Evolutionary conservation across 2,888 invertebrate genomes (phyloP).

Genomic region (Zaprionus lineosus): DNA sequence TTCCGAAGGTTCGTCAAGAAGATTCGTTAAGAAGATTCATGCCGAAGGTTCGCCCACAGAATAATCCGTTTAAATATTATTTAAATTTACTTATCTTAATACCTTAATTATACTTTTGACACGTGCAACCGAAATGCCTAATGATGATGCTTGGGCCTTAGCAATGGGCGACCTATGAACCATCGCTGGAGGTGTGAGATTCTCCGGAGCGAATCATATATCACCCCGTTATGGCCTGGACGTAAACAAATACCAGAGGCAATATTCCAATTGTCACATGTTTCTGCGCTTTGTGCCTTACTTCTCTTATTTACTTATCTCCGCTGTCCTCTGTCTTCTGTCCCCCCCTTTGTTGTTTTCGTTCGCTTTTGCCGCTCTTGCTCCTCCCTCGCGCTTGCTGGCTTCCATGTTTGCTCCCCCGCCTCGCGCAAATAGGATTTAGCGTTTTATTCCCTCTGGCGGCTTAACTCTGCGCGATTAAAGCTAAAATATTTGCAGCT

Average conservation of each 20-base stretch:
- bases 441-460: slow-evolving; percentile 15
- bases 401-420: no score
- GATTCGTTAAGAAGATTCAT: no score
- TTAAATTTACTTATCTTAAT: neutral
- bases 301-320: slow-evolving; percentile 12
- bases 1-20: no score
- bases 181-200: no score
- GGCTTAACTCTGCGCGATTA: slow-evolving; percentile 35
- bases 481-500: slow-evolving; percentile 54
- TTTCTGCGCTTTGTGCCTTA: slow-evolving; percentile 37
- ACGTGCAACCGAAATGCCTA: no score
- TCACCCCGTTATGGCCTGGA: neutral
- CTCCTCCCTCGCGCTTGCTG: no score
- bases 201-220: neutral
- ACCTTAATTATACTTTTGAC: neutral
- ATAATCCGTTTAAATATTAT: no score
- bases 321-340: neutral
- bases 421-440: slow-evolving; percentile 52
- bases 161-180: no score
- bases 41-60: no score
- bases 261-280: slow-evolving; percentile 55
- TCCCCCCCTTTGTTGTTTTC: slow-evolving; percentile 3
- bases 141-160: no score
- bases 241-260: slow-evolving; percentile 13
- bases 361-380: slow-evolving; percentile 50